These are phyloP conservation scores for Cosmopolites sordidus DNA, from an alignment of 2,888 invertebrate species.

Conservation along the genomic window DNA sequence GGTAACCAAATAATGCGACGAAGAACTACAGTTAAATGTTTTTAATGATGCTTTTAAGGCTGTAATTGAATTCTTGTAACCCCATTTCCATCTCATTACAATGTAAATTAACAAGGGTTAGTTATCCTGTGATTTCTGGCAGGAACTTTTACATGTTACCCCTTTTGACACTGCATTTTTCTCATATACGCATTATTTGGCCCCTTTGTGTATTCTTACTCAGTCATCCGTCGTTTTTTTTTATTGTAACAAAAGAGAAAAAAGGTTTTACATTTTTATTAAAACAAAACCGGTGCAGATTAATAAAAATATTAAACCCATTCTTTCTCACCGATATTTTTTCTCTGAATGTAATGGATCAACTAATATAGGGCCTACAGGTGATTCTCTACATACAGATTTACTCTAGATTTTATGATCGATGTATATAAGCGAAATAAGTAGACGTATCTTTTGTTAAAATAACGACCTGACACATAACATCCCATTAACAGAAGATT, in stretches of 20 bases:
- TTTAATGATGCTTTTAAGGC: too few species aligned
- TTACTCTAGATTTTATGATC: constrained; percentile 40
- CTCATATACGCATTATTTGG: too few species aligned
- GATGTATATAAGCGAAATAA: constrained; percentile 41
- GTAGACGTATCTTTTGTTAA: constrained; percentile 32
- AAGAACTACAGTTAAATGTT: too few species aligned
- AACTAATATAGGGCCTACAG: constrained; percentile 40
- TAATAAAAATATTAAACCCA: background rate
- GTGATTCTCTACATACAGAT: constrained; percentile 25
- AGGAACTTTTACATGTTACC: too few species aligned
- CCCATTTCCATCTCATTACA: too few species aligned
- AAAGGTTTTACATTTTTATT: background rate
- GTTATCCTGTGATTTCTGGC: too few species aligned
- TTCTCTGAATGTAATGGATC: constrained; percentile 10
- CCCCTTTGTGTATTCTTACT: too few species aligned
- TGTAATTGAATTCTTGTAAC: too few species aligned
- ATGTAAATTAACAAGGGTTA: too few species aligned
- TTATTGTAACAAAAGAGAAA: background rate
- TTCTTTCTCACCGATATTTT: background rate
- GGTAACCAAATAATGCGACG: too few species aligned
- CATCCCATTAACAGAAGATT: constrained; percentile 32
- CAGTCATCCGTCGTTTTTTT: too few species aligned
- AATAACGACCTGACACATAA: constrained; percentile 50
- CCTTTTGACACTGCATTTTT: too few species aligned
- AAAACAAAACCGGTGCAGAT: background rate